Evolutionary conservation across 1,140 invertebrate genomes (phyloP).

Genomic region (Araneus ventricosus): DNA sequence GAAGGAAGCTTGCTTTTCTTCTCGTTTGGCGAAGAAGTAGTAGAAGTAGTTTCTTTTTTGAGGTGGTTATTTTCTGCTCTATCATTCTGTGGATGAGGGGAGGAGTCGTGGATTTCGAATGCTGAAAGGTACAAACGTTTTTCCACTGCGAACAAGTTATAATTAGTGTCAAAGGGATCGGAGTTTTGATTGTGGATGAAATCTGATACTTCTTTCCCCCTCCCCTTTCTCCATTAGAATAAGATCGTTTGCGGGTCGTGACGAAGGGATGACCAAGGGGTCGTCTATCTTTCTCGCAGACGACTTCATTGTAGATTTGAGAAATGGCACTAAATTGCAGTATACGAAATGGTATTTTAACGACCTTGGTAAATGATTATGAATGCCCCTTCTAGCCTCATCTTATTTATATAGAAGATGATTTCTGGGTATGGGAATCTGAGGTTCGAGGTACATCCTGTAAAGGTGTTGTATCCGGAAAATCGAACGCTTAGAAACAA

Average conservation of each 20-base stretch:
- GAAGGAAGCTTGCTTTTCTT: not conserved
- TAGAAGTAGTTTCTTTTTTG: conserved; percentile 2
- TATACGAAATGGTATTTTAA: conserved; percentile 14
- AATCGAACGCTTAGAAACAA: conserved; percentile 7
- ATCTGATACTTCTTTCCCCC: not conserved
- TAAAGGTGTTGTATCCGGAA: not conserved
- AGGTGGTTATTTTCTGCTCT: conserved; percentile 21
- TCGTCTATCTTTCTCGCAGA: not conserved
- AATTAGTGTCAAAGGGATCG: conserved; percentile 31
- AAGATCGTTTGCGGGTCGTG: not conserved
- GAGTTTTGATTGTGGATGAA: conserved; percentile 11
- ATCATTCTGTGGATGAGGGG: conserved; percentile 12
- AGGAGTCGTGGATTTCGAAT: conserved; percentile 17
- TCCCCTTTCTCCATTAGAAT: not conserved
- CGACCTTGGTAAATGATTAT: not conserved
- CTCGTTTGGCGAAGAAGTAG: not conserved
- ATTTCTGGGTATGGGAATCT: not conserved
- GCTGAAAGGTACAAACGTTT: conserved; percentile 49
- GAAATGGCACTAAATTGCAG: conserved; percentile 34
- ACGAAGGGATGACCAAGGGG: not conserved
- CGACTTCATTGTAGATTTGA: conserved; percentile 26
- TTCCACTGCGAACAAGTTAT: conserved; percentile 19
- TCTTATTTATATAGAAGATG: not conserved
- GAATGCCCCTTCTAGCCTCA: not conserved
- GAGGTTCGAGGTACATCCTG: not conserved